Conservation (phyloP, 2,113 vertebrate species). For the Galbula dea region DNA sequence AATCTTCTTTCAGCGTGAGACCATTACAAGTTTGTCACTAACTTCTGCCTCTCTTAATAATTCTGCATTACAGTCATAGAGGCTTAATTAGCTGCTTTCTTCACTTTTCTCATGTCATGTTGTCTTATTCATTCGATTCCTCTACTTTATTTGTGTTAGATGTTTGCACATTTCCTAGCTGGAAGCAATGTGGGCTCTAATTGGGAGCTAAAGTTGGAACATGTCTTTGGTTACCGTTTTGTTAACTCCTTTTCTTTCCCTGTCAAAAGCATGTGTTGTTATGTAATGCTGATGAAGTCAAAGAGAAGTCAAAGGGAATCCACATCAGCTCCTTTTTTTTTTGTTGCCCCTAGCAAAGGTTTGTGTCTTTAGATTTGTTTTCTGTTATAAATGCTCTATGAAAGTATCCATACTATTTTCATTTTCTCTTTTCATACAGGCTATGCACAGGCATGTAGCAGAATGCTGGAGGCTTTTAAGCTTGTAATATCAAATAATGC, state of each 20-base stretch:
- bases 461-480: not conserved
- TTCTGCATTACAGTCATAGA: not conserved
- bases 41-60: not conserved
- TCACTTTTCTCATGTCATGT: not conserved
- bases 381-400: not conserved
- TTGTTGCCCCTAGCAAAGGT: not conserved
- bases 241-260: conserved; percentile 49
- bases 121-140: conserved; percentile 48
- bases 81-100: conserved; percentile 37
- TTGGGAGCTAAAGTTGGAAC: conserved; percentile 39
- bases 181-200: conserved; percentile 44
- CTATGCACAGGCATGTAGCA: not conserved
- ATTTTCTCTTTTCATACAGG: not conserved
- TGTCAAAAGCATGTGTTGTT: conserved; percentile 30
- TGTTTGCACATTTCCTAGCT: conserved; percentile 50
- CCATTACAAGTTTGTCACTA: not conserved
- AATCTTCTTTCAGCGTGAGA: not conserved
- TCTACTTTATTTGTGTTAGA: not conserved
- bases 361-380: not conserved
- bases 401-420: not conserved
- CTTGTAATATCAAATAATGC: not conserved
- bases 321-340: not conserved
- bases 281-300: not conserved
- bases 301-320: conserved; percentile 45
- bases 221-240: conserved; percentile 24